These are phyloP conservation scores for Pristionchus japonicus DNA, from an alignment of 2,888 invertebrate species.

Conservation along the genomic window DNA sequence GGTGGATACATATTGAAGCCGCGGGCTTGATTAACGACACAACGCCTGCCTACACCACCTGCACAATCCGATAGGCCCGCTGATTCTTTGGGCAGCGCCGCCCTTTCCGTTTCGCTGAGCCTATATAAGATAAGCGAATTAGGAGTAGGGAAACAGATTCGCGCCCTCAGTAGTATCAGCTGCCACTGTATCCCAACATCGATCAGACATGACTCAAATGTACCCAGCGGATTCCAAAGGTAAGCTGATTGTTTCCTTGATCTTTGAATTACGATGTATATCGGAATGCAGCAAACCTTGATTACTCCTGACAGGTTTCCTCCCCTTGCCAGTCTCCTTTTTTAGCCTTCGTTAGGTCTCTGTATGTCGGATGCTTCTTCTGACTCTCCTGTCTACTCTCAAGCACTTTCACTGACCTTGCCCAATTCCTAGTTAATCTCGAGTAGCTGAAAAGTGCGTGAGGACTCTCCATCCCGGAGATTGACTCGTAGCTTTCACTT, in stretches of 20 bases:
- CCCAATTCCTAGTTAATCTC: constrained; percentile 10
- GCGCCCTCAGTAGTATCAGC: background rate
- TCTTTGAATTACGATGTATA: background rate
- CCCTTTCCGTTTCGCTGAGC: background rate
- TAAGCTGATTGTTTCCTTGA: background rate
- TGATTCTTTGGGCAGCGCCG: background rate
- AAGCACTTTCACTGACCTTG: background rate
- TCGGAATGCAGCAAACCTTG: background rate
- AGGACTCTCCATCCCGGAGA: background rate
- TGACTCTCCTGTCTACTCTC: background rate
- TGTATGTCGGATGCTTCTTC: background rate
- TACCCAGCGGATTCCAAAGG: background rate
- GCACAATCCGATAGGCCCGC: constrained; percentile 9
- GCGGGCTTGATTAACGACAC: constrained; percentile 20
- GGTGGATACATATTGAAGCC: background rate
- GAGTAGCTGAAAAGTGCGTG: constrained; percentile 1
- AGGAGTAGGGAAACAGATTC: background rate
- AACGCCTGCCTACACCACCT: background rate
- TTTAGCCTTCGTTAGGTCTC: background rate
- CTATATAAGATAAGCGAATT: background rate
- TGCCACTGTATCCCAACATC: background rate
- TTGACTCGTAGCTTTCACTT: background rate
- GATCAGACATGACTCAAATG: background rate
- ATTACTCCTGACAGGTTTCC: constrained; percentile 13
- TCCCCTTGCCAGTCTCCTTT: background rate